A percentile compares a stretch with the other conserved stretches of the same genome.
Conservation (phyloP, 2,113 vertebrate genomes). For the Prinia subflava region DNA sequence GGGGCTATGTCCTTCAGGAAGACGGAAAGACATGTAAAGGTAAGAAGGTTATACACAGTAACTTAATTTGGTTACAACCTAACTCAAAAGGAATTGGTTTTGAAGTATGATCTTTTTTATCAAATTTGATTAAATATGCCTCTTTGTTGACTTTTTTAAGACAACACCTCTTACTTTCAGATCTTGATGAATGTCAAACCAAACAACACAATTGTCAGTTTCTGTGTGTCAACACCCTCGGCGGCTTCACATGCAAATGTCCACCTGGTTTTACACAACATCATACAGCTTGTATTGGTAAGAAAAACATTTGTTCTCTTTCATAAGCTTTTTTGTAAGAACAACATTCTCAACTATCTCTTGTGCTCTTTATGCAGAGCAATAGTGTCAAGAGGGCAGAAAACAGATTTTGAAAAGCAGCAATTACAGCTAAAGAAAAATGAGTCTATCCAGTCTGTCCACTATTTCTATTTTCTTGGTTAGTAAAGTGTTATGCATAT, state of each 20-base stretch:
- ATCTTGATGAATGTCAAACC: slow-evolving; percentile 85
- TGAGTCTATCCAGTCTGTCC: neutral
- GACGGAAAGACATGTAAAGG: slow-evolving; percentile 85
- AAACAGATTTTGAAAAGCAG: neutral
- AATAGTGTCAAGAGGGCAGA: neutral
- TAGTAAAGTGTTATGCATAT: neutral
- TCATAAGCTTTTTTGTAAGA: neutral
- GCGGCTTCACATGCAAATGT: slow-evolving; percentile 86
- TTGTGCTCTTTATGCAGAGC: neutral
- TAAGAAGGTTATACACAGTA: neutral
- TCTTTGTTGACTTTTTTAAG: neutral
- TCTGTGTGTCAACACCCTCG: slow-evolving; percentile 83
- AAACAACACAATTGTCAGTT: slow-evolving; percentile 88
- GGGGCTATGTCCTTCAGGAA: slow-evolving; percentile 81
- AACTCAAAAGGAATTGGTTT: neutral
- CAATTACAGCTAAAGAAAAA: neutral
- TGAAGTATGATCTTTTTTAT: neutral
- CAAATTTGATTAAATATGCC: neutral
- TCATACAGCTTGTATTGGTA: slow-evolving; percentile 85
- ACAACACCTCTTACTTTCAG: slow-evolving; percentile 61
- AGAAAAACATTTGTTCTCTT: slow-evolving; percentile 1
- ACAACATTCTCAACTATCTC: neutral
- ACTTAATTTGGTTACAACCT: neutral
- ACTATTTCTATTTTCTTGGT: neutral
- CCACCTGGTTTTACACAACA: slow-evolving; percentile 85